Evolutionary conservation across 2,888 invertebrate genomes (phyloP).

Genomic region (Pyrgus malvae): DNA sequence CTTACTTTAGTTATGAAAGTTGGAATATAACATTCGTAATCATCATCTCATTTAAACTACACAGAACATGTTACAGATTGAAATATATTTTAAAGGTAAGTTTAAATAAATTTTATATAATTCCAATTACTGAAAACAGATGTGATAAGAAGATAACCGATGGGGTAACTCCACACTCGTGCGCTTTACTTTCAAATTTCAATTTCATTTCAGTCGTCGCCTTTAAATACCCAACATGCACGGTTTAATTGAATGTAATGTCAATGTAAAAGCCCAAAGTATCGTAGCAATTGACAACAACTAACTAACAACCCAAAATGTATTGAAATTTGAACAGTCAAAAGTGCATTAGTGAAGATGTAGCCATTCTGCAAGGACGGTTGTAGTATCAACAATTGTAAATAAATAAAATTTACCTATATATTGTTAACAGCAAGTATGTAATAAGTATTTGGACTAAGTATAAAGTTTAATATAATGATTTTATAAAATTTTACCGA

Average conservation of each 20-base stretch:
- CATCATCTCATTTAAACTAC: constrained; percentile 39
- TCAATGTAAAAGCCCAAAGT: too few species aligned
- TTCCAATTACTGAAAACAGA: constrained; percentile 19
- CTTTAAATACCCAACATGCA: too few species aligned
- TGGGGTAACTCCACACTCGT: too few species aligned
- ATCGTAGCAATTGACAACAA: too few species aligned
- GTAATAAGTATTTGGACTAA: constrained; percentile 14
- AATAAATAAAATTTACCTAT: constrained; percentile 24
- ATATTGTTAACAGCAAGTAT: constrained; percentile 18
- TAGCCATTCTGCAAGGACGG: constrained; percentile 37
- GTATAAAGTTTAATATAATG: constrained; percentile 14
- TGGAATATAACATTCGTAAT: constrained; percentile 18
- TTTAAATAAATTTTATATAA: constrained; percentile 17
- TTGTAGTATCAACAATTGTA: constrained; percentile 34
- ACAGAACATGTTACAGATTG: constrained; percentile 25
- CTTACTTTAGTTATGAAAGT: constrained; percentile 11
- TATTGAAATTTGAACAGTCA: too few species aligned
- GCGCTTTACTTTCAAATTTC: too few species aligned
- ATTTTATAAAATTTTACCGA: constrained; percentile 7
- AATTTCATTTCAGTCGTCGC: too few species aligned
- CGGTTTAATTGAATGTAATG: too few species aligned
- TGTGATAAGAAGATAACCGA: neutral
- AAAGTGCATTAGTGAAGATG: neutral
- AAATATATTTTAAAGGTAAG: constrained; percentile 1
- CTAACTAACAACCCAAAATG: too few species aligned